A percentile compares a stretch with the other conserved stretches of the same genome.
These are phyloP conservation scores for Enteromius radiatus DNA, from an alignment of 2,797 vertebrate genomes.

Conservation along the genomic window DNA sequence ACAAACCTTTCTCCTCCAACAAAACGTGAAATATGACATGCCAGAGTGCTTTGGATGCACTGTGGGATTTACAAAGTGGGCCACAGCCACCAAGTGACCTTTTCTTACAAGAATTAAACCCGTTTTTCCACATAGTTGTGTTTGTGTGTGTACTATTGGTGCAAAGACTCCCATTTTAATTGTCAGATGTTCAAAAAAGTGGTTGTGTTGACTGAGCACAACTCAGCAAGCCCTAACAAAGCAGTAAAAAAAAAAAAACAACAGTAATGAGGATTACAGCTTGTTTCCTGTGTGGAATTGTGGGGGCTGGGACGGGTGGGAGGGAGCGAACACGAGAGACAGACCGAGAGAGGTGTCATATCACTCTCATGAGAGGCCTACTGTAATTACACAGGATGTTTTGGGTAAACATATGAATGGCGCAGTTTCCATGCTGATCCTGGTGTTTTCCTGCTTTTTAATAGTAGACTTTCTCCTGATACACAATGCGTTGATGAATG, in stretches of 20 bases:
- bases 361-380: conserved; percentile 43
- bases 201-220: conserved; percentile 42
- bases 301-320: conserved; percentile 38
- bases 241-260: conserved; percentile 56
- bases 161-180: conserved; percentile 36
- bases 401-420: conserved; percentile 30
- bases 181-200: conserved; percentile 39
- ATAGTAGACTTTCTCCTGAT: not conserved
- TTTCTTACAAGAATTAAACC: not conserved
- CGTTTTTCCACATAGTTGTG: conserved; percentile 18
- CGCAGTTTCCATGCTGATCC: conserved; percentile 16
- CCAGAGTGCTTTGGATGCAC: not conserved
- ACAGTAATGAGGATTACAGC: conserved; percentile 50
- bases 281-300: conserved; percentile 54
- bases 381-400: conserved; percentile 50
- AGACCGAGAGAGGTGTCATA: conserved; percentile 46
- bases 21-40: conserved; percentile 10
- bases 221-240: conserved; percentile 52
- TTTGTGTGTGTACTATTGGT: conserved; percentile 24
- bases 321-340: conserved; percentile 26
- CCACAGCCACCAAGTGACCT: not conserved
- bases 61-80: conserved; percentile 1
- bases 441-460: conserved; percentile 22
- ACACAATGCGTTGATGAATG: not conserved
- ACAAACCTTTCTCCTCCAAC: not conserved